phyloP scores from a whole-genome alignment of 2,113 vertebrate genomes.

The Gasterosteus nipponicus region DNA sequence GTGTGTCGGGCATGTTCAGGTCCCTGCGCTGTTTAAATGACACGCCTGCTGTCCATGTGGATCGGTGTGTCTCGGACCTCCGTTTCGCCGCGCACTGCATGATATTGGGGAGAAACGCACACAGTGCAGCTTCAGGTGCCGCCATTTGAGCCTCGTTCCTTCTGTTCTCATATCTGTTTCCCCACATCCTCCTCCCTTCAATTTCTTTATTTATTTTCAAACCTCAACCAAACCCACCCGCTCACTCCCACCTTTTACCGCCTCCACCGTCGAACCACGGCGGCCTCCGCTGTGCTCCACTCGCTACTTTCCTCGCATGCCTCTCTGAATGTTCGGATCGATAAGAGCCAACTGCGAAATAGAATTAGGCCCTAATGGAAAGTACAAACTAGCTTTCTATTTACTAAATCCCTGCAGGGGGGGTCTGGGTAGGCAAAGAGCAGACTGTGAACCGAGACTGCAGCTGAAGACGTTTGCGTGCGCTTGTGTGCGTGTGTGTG shows the following conservation, averaged over 20 bases:
- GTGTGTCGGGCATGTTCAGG: constrained; percentile 5
- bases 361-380: constrained; percentile 78
- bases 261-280: constrained; percentile 33
- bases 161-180: background rate
- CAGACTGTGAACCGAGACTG: constrained; percentile 62
- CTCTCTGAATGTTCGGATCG: constrained; percentile 67
- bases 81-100: constrained; percentile 5
- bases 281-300: constrained; percentile 49
- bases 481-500: background rate
- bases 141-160: background rate
- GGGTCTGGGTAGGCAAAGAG: constrained; percentile 65
- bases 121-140: background rate
- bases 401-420: constrained; percentile 73
- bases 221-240: constrained; percentile 2
- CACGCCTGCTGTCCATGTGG: constrained; percentile 33
- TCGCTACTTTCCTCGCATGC: constrained; percentile 60
- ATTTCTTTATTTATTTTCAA: constrained; percentile 2
- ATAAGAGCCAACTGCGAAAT: constrained; percentile 69
- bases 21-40: constrained; percentile 22
- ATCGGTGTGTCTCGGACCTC: constrained; percentile 20
- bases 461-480: constrained; percentile 23
- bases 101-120: background rate
- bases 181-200: constrained; percentile 4
- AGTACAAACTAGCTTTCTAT: constrained; percentile 77
- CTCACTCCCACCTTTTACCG: constrained; percentile 38